Conservation (phyloP, 2,113 vertebrate genomes). For the Ammodramus savannarum region DNA sequence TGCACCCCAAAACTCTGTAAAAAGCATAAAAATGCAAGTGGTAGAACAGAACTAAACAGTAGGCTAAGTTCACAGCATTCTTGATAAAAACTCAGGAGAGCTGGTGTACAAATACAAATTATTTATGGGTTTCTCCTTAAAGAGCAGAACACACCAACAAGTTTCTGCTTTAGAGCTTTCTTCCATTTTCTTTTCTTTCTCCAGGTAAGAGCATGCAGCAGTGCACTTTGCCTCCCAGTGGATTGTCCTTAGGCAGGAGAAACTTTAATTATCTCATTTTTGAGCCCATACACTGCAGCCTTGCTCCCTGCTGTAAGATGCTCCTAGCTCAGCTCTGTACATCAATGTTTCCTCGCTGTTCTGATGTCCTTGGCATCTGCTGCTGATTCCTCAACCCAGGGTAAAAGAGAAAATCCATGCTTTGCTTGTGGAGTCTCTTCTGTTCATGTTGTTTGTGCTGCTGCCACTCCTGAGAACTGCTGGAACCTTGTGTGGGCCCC, state of each 20-base stretch:
- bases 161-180: background rate
- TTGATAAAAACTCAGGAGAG: background rate
- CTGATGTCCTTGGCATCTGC: background rate
- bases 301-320: background rate
- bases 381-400: background rate
- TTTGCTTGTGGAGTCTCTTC: background rate
- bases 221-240: background rate
- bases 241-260: background rate
- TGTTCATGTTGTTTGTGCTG: background rate
- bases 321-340: background rate
- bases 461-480: background rate
- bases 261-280: background rate
- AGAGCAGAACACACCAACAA: background rate
- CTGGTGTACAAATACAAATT: background rate
- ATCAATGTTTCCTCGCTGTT: background rate
- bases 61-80: background rate
- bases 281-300: background rate
- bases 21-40: background rate
- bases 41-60: background rate
- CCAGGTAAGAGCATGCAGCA: background rate
- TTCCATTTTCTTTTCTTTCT: background rate
- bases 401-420: background rate
- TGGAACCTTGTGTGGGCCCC: background rate
- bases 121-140: background rate
- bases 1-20: background rate